Evolutionary conservation across 2,888 invertebrate genomes (phyloP), one percentile per base, ranked within the genome.

Genomic region (Pteria penguin): DNA sequence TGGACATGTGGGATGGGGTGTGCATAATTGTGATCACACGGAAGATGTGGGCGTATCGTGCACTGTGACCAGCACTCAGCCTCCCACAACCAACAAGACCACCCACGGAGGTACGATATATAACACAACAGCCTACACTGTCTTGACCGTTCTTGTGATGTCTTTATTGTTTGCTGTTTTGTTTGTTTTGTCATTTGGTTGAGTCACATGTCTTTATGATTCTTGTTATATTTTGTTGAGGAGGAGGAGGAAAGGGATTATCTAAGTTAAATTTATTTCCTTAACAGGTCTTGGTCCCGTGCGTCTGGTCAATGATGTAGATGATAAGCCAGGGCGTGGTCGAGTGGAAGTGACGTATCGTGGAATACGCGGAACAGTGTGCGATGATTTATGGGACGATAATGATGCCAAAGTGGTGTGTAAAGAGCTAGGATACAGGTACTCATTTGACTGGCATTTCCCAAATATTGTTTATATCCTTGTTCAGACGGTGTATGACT

Each of bases 1-100:
- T 86, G 65, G 68, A 22, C 95, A 96, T 83, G 93, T 93, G 71
- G 95, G 95, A 0, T 96, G 96, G 96, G 95, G 95, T 8, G 93
- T 94, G 0, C 95, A 95, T 86, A 94, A 96, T 88, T 96, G 96
- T 75, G 60, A n/a, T 14, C 75, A 75, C 54, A 14, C 65, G 18
- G 68, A 75, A 33, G 68, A 75, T 57, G 63, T 60, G 11, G 69
- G 69, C 29, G 69, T 75, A 2, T 14, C 18, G 14, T 75, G 75
- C 52, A n/a, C 0, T n/a, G 11, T 45, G 8, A 8, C 45, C 18
- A 45, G 11, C 8, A 45, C 22, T 18, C 8, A 18, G 1, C 11
- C 45, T 18, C 45, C 45, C 18, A 45, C 27, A 2, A 11, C 26
- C 4, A n/a, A n/a, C n/a, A n/a, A n/a, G n/a, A n/a, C n/a, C n/a